Base-by-base conservation (phyloP, 2,888 invertebrate species). In the Eupithecia dodoneata region DNA sequence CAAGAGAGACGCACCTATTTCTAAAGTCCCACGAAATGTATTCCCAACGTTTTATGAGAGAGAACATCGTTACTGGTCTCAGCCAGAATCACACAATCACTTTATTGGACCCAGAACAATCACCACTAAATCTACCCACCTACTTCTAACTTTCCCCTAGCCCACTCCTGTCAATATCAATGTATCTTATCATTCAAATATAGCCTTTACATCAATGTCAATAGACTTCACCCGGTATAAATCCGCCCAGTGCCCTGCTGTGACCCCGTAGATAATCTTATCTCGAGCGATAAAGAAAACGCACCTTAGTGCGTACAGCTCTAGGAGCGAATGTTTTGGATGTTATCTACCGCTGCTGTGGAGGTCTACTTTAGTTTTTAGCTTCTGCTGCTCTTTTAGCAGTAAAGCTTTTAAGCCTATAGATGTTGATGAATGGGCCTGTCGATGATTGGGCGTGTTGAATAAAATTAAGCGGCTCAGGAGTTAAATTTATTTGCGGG, bases 261-360 rank as follows among this genome's bases (percentile, higher is more conserved):
- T 86, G 88, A 89, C 89, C 88, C 82, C 83, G 75, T 85, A 86
- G 87, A 80, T 83, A 86, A 89, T 89, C 89, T 89, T 89, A 89
- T 89, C 89, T 86, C 74, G 72, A 74, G 80, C 85, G 88, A 89
- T 89, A 89, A 87, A 84, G 83, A 81, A 71, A 86, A 86, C 85
- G 84, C 84, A 84, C 83, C 82, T 84, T 81, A 81, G 80, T 78
- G 55, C 69, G 83, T 83, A 83, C 82, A 80, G 84, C 81, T 81
- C 80, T 84, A 81, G 83, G 79, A 81, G 81, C 78, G 63, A 78
- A 76, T 77, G 74, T 80, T 80, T 76, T 78, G 73, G 74, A 71
- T 77, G 76, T 78, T 80, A 80, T 80, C 81, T 73, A 18, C 66
- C 44, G 76, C 69, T 63, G 63, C 63, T 75, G 70, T n/a, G 49